phyloP scores from a whole-genome alignment of 2,888 invertebrate genomes.

The Cerastis leucographa region DNA sequence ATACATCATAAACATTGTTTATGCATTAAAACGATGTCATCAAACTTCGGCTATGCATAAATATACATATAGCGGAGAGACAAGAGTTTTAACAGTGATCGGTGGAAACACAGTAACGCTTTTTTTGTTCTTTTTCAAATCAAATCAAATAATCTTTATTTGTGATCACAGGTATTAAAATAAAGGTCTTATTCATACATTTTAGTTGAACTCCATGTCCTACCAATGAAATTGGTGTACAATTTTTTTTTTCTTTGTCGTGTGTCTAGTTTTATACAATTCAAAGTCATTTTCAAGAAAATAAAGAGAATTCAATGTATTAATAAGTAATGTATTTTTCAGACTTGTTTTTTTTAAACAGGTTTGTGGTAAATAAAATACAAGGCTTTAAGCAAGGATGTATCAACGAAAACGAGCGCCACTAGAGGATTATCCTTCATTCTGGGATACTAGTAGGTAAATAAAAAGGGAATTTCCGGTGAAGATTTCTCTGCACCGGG shows the following conservation, averaged over 20 bases:
- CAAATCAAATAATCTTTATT: too few relatives aligned
- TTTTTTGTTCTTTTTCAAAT: neutral
- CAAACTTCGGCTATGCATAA: neutral
- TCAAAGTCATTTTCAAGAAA: too few relatives aligned
- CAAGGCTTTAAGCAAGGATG: neutral
- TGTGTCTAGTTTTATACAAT: too few relatives aligned
- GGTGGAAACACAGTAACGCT: neutral
- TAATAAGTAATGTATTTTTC: too few relatives aligned
- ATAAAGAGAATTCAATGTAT: too few relatives aligned
- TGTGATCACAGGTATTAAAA: too few relatives aligned
- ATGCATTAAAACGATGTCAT: neutral
- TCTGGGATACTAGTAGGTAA: neutral
- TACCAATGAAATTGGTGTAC: too few relatives aligned
- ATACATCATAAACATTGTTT: neutral
- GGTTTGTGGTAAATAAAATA: neutral
- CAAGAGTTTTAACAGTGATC: neutral
- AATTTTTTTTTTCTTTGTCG: too few relatives aligned
- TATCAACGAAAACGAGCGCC: neutral
- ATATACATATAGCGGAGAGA: neutral
- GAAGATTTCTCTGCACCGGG: neutral
- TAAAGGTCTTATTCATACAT: too few relatives aligned
- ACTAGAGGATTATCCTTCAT: neutral
- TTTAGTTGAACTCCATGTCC: too few relatives aligned
- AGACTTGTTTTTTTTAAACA: neutral
- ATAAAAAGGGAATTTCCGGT: constrained; percentile 5